Percentiles rank a stretch among this genome's conserved stretches.
These are phyloP conservation scores for Tuta absoluta DNA, from an alignment of 2,888 invertebrate species.

Conservation along the genomic window DNA sequence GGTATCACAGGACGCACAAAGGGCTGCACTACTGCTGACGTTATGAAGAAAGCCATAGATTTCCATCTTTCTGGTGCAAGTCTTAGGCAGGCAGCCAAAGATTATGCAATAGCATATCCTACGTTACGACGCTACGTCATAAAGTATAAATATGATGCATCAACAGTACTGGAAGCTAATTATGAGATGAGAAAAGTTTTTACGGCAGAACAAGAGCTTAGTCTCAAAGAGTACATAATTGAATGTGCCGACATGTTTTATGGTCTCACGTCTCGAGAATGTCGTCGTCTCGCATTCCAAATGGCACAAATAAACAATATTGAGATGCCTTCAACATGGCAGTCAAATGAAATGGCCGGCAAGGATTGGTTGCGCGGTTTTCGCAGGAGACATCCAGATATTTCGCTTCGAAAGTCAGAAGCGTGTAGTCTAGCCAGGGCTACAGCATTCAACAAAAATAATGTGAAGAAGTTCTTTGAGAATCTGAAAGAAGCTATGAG, in stretches of 20 bases:
- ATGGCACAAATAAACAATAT: background rate
- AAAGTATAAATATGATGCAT: too few relatives aligned
- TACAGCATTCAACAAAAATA: slow-evolving; percentile 32
- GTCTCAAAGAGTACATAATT: background rate
- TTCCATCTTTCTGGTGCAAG: too few relatives aligned
- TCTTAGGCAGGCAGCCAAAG: too few relatives aligned
- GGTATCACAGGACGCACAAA: too few relatives aligned
- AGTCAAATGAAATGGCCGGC: slow-evolving; percentile 4
- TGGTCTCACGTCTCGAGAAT: background rate
- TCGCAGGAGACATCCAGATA: slow-evolving; percentile 5
- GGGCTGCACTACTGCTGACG: too few relatives aligned
- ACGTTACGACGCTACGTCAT: too few relatives aligned
- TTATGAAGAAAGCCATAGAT: too few relatives aligned
- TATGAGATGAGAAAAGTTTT: too few relatives aligned
- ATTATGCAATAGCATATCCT: too few relatives aligned
- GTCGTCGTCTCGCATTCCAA: slow-evolving; percentile 2
- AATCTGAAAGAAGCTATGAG: slow-evolving; percentile 33
- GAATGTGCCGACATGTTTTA: slow-evolving; percentile 4
- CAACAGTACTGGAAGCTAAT: too few relatives aligned
- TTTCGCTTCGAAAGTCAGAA: slow-evolving; percentile 27
- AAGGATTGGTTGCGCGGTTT: slow-evolving; percentile 33
- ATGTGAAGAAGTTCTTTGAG: slow-evolving; percentile 28
- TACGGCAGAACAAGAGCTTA: too few relatives aligned
- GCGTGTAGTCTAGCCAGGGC: slow-evolving; percentile 34
- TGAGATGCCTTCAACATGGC: background rate